These are phyloP conservation scores for Botia almorhae DNA, from an alignment of 2,797 vertebrate species.

Conservation along the genomic window DNA sequence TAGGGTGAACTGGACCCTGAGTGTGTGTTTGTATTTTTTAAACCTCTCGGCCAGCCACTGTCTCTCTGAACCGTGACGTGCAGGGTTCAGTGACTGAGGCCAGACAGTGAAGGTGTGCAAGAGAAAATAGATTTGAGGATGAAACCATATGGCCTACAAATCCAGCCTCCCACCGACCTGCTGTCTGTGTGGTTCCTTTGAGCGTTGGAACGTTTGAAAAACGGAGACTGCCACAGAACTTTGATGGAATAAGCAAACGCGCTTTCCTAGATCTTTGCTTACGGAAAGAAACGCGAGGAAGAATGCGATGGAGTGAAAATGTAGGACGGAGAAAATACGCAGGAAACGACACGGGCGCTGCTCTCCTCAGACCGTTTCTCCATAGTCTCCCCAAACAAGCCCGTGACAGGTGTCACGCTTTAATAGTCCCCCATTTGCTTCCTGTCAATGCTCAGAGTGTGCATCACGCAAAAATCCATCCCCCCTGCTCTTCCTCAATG, in stretches of 20 bases:
- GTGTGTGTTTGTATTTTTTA: slow-evolving; percentile 39
- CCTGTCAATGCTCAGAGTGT: slow-evolving; percentile 59
- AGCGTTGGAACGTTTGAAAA: slow-evolving; percentile 22
- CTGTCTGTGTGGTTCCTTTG: slow-evolving; percentile 38
- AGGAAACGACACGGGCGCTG: slow-evolving; percentile 44
- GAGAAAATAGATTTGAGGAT: slow-evolving; percentile 71
- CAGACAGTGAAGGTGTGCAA: slow-evolving; percentile 72
- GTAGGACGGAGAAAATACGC: slow-evolving; percentile 25
- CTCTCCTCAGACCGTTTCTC: slow-evolving; percentile 52
- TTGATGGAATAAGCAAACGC: slow-evolving; percentile 27
- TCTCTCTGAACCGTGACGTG: slow-evolving; percentile 47
- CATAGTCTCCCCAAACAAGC: slow-evolving; percentile 60
- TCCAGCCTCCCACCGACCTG: slow-evolving; percentile 27
- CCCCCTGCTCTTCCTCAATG: slow-evolving; percentile 58
- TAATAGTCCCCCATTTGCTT: slow-evolving; percentile 62
- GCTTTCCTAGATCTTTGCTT: slow-evolving; percentile 25
- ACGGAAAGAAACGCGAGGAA: slow-evolving; percentile 11
- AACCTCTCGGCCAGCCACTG: slow-evolving; percentile 38
- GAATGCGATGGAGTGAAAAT: slow-evolving; percentile 27
- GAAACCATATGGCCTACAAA: slow-evolving; percentile 66
- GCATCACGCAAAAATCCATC: slow-evolving; percentile 62
- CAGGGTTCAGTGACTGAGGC: slow-evolving; percentile 56
- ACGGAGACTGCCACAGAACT: neutral
- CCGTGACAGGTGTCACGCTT: slow-evolving; percentile 64
- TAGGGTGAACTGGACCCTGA: slow-evolving; percentile 23